Percentiles rank a stretch among this genome's conserved stretches.
phyloP scores from a whole-genome alignment of 2,888 invertebrate species.

The Nesidiocoris tenuis region DNA sequence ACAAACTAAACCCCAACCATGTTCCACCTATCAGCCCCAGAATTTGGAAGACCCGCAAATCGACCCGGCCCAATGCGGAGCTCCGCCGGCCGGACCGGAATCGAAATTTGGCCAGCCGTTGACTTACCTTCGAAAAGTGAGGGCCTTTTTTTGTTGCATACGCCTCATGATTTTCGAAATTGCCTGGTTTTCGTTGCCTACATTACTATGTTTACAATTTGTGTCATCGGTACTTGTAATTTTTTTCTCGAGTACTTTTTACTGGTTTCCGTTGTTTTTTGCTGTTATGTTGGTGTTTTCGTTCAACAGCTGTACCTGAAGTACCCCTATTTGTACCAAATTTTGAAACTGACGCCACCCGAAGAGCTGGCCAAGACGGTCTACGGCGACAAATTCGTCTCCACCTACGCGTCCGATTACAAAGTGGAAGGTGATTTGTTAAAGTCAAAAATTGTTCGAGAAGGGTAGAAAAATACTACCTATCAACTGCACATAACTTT shows the following conservation, averaged over 20 bases:
- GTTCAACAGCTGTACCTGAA: conserved; percentile 42
- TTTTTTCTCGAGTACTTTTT: no score
- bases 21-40: conserved; percentile 6
- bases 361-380: conserved; percentile 46
- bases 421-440: conserved; percentile 43
- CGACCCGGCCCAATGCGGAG: conserved; percentile 39
- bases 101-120: conserved; percentile 45
- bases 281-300: not conserved
- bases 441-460: not conserved
- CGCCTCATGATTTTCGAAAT: no score
- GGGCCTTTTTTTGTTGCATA: not conserved
- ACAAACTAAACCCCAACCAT: conserved; percentile 22
- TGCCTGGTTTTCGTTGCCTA: no score
- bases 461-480: not conserved
- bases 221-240: no score
- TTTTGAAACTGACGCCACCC: conserved; percentile 44
- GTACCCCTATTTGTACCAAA: conserved; percentile 46
- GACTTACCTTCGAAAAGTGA: conserved; percentile 45
- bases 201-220: no score
- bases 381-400: conserved; percentile 43
- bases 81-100: conserved; percentile 40
- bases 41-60: conserved; percentile 14
- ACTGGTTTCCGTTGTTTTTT: not conserved
- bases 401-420: conserved; percentile 45
- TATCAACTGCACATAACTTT: not conserved